Conservation (phyloP, 2,888 invertebrate genomes). For the Beris morrisii region DNA sequence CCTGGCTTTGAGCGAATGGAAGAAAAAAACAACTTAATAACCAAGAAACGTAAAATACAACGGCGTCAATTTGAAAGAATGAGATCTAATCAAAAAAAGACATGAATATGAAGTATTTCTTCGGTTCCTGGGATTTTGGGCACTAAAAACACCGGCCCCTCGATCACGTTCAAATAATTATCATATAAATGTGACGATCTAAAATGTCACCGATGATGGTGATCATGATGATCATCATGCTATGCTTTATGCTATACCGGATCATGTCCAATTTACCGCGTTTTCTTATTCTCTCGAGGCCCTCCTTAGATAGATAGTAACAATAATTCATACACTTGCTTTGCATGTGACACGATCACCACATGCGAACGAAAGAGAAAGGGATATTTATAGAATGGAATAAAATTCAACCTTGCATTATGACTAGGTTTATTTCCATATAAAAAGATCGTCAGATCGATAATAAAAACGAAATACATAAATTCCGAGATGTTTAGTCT, state of each 20-base stretch:
- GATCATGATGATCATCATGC: slow-evolving; percentile 15
- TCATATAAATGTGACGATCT: slow-evolving; percentile 37
- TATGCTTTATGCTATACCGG: background rate
- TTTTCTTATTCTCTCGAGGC: background rate
- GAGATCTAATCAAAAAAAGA: slow-evolving; percentile 27
- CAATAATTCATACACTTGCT: no score
- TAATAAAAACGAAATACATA: slow-evolving; percentile 21
- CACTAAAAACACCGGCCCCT: background rate
- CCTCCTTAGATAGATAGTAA: no score
- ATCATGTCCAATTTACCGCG: slow-evolving; percentile 13
- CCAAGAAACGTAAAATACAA: slow-evolving; percentile 12
- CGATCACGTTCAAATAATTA: slow-evolving; percentile 37
- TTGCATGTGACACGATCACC: no score
- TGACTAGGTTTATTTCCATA: slow-evolving; percentile 20
- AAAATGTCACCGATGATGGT: slow-evolving; percentile 33
- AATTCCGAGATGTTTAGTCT: slow-evolving; percentile 30
- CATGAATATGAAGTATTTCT: slow-evolving; percentile 27
- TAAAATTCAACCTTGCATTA: no score
- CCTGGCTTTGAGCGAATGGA: no score
- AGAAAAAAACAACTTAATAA: slow-evolving; percentile 5
- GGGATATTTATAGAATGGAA: no score
- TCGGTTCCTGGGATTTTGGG: background rate
- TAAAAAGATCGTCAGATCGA: slow-evolving; percentile 11
- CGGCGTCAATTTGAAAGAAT: slow-evolving; percentile 31
- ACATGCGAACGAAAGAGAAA: no score